These are phyloP conservation scores for Ploceus nigricollis DNA, from an alignment of 2,113 vertebrate genomes.

Conservation along the genomic window DNA sequence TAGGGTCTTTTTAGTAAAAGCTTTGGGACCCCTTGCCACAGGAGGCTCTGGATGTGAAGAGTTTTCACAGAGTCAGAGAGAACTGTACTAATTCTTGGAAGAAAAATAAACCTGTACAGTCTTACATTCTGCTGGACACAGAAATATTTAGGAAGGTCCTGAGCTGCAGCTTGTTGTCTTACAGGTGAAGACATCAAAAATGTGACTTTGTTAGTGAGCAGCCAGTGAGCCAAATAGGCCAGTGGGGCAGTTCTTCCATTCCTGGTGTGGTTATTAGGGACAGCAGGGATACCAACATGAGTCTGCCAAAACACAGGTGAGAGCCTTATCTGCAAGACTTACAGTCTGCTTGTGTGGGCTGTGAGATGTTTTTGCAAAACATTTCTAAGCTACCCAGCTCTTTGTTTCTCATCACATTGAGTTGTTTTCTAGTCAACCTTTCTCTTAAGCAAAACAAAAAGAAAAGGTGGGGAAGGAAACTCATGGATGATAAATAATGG, in stretches of 20 bases:
- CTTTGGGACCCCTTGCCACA: background rate
- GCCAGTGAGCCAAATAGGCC: background rate
- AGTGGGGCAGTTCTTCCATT: background rate
- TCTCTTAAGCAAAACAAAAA: background rate
- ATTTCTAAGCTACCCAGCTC: background rate
- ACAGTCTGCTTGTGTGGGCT: background rate
- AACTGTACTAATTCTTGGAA: background rate
- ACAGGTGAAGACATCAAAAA: background rate
- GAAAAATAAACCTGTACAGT: background rate
- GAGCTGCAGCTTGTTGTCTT: background rate
- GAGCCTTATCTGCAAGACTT: background rate
- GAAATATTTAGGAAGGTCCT: background rate
- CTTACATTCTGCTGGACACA: background rate
- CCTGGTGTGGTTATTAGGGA: background rate
- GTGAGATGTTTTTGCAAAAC: background rate
- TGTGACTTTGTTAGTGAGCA: background rate
- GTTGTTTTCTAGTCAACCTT: background rate
- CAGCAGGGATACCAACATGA: rapidly evolving
- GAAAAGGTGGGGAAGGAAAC: background rate
- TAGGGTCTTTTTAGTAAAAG: background rate
- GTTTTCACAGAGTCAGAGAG: background rate
- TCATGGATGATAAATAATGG: background rate
- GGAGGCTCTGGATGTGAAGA: background rate
- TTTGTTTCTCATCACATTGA: background rate
- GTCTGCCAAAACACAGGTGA: background rate